These are phyloP conservation scores for Argyrosomus regius DNA, from an alignment of 2,797 vertebrate species.

Conservation along the genomic window DNA sequence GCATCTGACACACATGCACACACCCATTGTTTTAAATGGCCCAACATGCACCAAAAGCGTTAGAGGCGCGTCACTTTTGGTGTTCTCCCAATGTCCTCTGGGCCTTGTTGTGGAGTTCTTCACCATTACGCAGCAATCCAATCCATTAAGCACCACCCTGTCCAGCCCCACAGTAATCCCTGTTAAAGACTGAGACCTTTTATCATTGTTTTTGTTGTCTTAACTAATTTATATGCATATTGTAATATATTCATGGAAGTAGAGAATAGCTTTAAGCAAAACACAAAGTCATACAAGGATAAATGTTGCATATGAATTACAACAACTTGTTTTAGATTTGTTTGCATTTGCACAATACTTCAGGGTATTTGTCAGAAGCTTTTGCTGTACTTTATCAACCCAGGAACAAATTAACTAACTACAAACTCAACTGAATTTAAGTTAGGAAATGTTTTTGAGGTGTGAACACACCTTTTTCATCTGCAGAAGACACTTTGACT, in stretches of 20 bases:
- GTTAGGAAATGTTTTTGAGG: background rate
- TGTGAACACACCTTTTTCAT: background rate
- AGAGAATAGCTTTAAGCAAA: background rate
- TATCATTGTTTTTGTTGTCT: conserved; percentile 21
- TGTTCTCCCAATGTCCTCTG: conserved; percentile 10
- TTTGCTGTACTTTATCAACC: background rate
- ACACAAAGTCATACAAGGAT: background rate
- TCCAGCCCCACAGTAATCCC: conserved; percentile 60
- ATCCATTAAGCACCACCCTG: conserved; percentile 68
- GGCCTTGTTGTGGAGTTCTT: conserved; percentile 45
- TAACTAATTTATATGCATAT: background rate
- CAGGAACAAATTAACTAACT: background rate
- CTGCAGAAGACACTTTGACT: background rate
- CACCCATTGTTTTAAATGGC: too few relatives aligned
- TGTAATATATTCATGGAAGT: background rate
- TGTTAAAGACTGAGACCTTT: conserved; percentile 52
- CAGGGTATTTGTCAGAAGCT: background rate
- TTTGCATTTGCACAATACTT: background rate
- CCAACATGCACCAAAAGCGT: too few relatives aligned
- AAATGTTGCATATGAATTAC: background rate
- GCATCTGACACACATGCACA: too few relatives aligned
- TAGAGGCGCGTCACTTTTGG: too few relatives aligned
- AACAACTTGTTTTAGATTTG: background rate
- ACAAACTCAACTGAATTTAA: background rate
- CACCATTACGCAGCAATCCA: conserved; percentile 68